These are phyloP conservation scores for Poecilia velifera DNA, from an alignment of 2,797 vertebrate genomes.

Conservation along the genomic window DNA sequence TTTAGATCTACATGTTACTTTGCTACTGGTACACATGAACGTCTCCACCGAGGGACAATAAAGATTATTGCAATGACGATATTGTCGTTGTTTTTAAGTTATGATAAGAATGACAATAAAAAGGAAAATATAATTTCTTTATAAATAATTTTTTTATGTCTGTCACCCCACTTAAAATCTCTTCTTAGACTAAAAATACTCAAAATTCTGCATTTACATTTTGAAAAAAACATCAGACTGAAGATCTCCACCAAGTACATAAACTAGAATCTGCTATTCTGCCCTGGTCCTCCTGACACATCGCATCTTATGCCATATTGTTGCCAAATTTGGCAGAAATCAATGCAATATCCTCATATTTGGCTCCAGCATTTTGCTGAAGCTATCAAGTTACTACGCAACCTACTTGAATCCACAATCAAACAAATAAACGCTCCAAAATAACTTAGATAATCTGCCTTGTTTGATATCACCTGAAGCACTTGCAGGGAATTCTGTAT, in stretches of 20 bases:
- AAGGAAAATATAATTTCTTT: not conserved
- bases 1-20: too few species aligned
- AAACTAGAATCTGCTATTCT: not conserved
- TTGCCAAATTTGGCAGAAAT: not conserved
- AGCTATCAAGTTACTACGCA: not conserved
- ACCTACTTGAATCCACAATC: not conserved
- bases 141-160: not conserved
- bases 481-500: not conserved
- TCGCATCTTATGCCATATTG: not conserved
- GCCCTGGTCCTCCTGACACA: not conserved
- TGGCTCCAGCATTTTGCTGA: not conserved
- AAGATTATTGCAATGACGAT: not conserved
- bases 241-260: not conserved
- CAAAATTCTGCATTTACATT: not conserved
- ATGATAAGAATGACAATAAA: not conserved
- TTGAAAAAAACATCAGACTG: not conserved
- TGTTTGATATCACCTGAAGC: not conserved
- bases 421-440: not conserved
- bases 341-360: not conserved
- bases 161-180: not conserved
- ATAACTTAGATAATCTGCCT: not conserved
- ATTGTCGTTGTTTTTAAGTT: not conserved
- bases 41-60: not conserved
- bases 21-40: too few species aligned
- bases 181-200: not conserved